Evolutionary conservation across 2,797 vertebrate species (phyloP).

Genomic region (Crypturellus tataupa): DNA sequence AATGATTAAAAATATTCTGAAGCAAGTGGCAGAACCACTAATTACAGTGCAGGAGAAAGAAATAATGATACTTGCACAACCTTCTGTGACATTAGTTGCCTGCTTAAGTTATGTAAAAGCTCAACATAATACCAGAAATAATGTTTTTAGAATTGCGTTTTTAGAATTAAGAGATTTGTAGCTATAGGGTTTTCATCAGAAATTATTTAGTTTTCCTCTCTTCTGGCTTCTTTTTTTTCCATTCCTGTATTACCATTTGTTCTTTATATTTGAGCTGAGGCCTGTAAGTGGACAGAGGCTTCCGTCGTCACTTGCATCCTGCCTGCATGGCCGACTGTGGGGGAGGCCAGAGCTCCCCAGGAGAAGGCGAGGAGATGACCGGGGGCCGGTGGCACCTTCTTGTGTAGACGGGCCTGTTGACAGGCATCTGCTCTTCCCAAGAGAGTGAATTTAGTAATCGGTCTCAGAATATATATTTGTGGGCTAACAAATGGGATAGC

Average conservation of each 20-base stretch:
- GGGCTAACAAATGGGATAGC: not conserved
- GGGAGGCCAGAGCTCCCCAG: not conserved
- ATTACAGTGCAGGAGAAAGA: not conserved
- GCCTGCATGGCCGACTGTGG: not conserved
- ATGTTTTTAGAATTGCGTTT: not conserved
- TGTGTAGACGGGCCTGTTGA: not conserved
- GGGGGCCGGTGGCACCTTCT: not conserved
- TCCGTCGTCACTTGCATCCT: not conserved
- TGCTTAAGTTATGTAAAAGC: not conserved
- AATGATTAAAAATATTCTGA: not conserved
- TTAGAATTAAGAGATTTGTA: not conserved
- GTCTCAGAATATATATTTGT: not conserved
- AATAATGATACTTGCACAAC: not conserved
- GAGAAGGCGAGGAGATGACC: not conserved
- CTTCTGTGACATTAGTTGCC: not conserved
- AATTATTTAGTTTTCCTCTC: not conserved
- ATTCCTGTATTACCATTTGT: not conserved
- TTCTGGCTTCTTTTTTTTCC: not conserved
- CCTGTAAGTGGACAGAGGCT: not conserved
- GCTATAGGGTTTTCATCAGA: not conserved
- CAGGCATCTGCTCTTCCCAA: not conserved
- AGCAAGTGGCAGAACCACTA: not conserved
- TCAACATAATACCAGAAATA: slow-evolving; percentile 9
- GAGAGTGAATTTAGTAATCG: not conserved
- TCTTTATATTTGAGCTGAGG: not conserved